Conservation (phyloP, 2,888 invertebrate species). For the Acleris cristana region DNA sequence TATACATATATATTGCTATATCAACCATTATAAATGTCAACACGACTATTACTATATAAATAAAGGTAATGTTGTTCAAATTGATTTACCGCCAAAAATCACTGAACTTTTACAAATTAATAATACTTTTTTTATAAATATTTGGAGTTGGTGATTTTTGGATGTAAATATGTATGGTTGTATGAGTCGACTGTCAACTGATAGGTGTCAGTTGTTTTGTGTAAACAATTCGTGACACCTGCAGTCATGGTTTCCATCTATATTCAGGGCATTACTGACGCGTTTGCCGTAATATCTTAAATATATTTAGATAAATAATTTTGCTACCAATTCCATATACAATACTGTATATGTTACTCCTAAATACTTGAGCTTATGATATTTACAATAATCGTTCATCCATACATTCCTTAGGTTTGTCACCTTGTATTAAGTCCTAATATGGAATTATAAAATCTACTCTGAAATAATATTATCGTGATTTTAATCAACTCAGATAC, state of each 20-base stretch:
- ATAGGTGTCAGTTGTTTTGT: slow-evolving; percentile 14
- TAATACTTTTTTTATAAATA: slow-evolving; percentile 26
- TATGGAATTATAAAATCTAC: too few species aligned
- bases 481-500: too few species aligned
- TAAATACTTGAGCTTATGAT: too few species aligned
- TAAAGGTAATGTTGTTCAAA: slow-evolving; percentile 20
- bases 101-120: slow-evolving; percentile 18
- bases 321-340: background rate
- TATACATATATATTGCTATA: slow-evolving; percentile 76
- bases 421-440: too few species aligned
- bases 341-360: background rate
- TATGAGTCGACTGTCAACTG: slow-evolving; percentile 10
- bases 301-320: background rate
- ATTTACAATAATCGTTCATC: too few species aligned
- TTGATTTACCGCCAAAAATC: slow-evolving; percentile 18
- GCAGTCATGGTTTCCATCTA: slow-evolving; percentile 7
- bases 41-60: slow-evolving; percentile 44
- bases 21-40: slow-evolving; percentile 60
- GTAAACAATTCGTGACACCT: slow-evolving; percentile 5
- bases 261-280: slow-evolving; percentile 17
- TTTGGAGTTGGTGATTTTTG: slow-evolving; percentile 31
- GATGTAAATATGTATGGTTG: slow-evolving; percentile 12
- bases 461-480: too few species aligned
- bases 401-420: too few species aligned
- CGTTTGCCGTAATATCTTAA: background rate